Evolutionary conservation across 2,113 vertebrate genomes (phyloP), one percentile per base, ranked within the genome.

Genomic region (Melanerpes formicivorus): DNA sequence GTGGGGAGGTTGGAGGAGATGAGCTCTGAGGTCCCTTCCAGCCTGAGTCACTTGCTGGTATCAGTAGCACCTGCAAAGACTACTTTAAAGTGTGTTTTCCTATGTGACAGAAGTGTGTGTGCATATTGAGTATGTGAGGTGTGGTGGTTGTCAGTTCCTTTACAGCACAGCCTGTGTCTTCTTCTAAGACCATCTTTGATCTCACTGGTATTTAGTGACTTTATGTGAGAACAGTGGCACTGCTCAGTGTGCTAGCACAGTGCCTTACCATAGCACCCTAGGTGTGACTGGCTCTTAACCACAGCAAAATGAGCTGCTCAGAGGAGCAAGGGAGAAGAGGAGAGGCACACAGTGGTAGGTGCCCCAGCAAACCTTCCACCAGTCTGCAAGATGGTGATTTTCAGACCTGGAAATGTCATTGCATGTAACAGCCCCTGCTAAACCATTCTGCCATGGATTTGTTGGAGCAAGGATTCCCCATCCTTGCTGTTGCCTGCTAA

Each of bases 221-320:
- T 76, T 18, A 42, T 92, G 23, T 65, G 18, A 30, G 12, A 52
- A 7, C 5, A 32, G 32, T 10, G 4, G 1, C 14, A 25, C 1
- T 56, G 26, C 56, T 48, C 58, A 37, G 17, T 1, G 0, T 2
- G 6, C 30, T 9, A 34, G 40, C 14, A 19, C 18, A 6, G 37
- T 10, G 50, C 25, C 30, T 58, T 44, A 10, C 19, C 48, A 18
- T 2, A 58, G 27, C n/a, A 62, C n/a, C 59, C 27, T 16, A 22
- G 10, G 6, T 40, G 10, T 9, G 76, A 37, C 32, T n/a, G 42
- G 42, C 22, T 6, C 16, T 44, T 44, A 44, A 21, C 8, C 9
- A 5, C 2, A 50, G 11, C 5, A 60, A 44, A 72, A 42, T 9
- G 7, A n/a, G 37, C 27, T 13, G 17, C 18, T 70, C 18, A 65